Base-by-base conservation (phyloP, 2,888 invertebrate species). In the Omphaloscelis lunosa region DNA sequence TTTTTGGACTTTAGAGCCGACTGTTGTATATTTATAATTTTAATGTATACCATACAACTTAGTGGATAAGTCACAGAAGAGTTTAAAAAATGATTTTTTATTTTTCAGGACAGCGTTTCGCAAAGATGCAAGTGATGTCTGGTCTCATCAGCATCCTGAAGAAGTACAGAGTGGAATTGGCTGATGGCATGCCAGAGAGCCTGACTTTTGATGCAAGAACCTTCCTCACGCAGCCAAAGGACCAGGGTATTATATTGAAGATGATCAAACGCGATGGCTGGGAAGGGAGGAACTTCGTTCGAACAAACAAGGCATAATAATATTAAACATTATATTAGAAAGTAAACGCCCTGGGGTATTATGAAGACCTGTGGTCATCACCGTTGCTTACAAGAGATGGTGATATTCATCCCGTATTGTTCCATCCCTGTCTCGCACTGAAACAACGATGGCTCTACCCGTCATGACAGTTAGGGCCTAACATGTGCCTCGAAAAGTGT, bases 81-180 rank as follows among this genome's bases (percentile, higher is more conserved):
- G 48, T 48, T 23, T 29, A 20, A 12, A 5, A 41, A 15, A 29
- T 9, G 0, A 15, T 9, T 27, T 71, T n/a, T 29, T 9, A 34
- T 39, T 29, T 71, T 41, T 11, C 45, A 79, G 79, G 79, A 23
- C 63, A 63, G 58, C 79, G 79, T 17, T 79, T 79, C 41, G 39
- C 79, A 8, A 79, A 88, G 73, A 93, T 93, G 92, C 92, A 92
- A 75, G 88, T 92, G 72, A 56, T 92, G 41, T 82, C 92, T 0
- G 91, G 91, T 0, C 77, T 93, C 29, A 74, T 93, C 51, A 91
- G 90, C 1, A 17, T 93, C n/a, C 76, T 93, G 74, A 92, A 88
- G 81, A 89, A 89, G 41, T 93, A 91, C 79, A 80, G 80, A 11
- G 73, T 92, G 61, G 88, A 89, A 61, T 61, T 92, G 20, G 89